These are phyloP conservation scores for Lordiphosa collinella DNA, from an alignment of 1,140 invertebrate species.

Conservation along the genomic window DNA sequence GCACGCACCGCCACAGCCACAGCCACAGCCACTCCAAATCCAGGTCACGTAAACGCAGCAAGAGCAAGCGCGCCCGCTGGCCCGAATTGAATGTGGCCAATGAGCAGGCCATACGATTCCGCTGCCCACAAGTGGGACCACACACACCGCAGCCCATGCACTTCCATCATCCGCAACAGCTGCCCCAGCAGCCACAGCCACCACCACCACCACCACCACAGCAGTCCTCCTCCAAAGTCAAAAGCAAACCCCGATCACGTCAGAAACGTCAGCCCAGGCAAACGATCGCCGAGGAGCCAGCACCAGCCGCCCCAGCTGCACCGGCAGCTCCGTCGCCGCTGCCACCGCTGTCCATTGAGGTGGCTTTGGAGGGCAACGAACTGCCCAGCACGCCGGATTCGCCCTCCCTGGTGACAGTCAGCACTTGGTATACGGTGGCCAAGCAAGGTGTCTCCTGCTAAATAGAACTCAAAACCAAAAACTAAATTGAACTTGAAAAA, in stretches of 20 bases:
- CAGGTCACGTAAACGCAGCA: slow-evolving; percentile 41
- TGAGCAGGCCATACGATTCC: slow-evolving; percentile 73
- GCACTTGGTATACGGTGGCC: slow-evolving; percentile 78
- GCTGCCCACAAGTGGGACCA: slow-evolving; percentile 74
- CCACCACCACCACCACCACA: slow-evolving; percentile 9
- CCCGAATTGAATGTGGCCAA: slow-evolving; percentile 60
- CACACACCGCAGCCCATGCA: slow-evolving; percentile 66
- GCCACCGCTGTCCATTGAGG: slow-evolving; percentile 3
- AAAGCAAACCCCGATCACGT: slow-evolving; percentile 3
- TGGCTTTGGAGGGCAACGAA: slow-evolving; percentile 1
- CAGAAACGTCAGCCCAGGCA: slow-evolving; percentile 4
- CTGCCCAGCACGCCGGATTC: slow-evolving; percentile 60
- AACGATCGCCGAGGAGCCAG: slow-evolving; percentile 7
- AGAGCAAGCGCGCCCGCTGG: slow-evolving; percentile 28
- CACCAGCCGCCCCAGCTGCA: slow-evolving; percentile 10
- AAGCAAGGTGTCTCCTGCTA: slow-evolving; percentile 79
- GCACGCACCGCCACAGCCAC: neutral
- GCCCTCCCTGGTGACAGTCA: slow-evolving; percentile 76
- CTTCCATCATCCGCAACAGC: slow-evolving; percentile 70
- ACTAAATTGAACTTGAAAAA: too few relatives aligned
- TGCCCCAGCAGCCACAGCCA: slow-evolving; percentile 22
- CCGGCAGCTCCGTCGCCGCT: slow-evolving; percentile 18
- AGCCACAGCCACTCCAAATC: slow-evolving; percentile 31
- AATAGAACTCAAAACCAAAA: slow-evolving; percentile 13
- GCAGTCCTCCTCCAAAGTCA: slow-evolving; percentile 2